Evolutionary conservation across 2,113 vertebrate species (phyloP).

Genomic region (Cochlearius cochlearius): DNA sequence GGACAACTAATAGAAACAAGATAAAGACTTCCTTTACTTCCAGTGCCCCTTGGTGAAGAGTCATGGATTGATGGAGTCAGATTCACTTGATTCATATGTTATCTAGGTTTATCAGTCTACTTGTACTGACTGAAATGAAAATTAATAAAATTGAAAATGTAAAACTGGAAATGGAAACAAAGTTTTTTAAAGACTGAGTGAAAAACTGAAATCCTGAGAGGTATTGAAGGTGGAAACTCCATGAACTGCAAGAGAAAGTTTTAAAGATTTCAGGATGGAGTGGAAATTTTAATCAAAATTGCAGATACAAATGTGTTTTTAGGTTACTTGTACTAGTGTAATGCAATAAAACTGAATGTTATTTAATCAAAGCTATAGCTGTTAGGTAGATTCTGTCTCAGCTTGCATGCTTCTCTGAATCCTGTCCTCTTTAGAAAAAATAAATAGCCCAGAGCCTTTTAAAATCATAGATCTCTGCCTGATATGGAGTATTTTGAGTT

Average conservation of each 20-base stretch:
- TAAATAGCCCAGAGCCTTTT: not conserved
- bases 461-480: not conserved
- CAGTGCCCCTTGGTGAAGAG: not conserved
- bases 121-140: not conserved
- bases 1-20: not conserved
- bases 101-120: not conserved
- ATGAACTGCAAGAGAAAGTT: not conserved
- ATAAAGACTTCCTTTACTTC: not conserved
- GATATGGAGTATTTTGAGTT: not conserved
- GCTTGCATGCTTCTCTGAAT: not conserved
- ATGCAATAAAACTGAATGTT: not conserved
- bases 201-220: not conserved
- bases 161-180: not conserved
- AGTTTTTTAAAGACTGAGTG: not conserved
- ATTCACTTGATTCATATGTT: not conserved
- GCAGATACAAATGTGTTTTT: not conserved
- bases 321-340: not conserved
- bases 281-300: not conserved
- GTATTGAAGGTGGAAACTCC: not conserved
- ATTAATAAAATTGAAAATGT: not conserved
- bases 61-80: not conserved
- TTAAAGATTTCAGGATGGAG: not conserved
- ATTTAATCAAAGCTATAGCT: not conserved
- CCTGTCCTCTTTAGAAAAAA: not conserved
- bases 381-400: not conserved